Evolutionary conservation across 2,888 invertebrate species (phyloP).

Genomic region (Lasioglossum zephyrum): DNA sequence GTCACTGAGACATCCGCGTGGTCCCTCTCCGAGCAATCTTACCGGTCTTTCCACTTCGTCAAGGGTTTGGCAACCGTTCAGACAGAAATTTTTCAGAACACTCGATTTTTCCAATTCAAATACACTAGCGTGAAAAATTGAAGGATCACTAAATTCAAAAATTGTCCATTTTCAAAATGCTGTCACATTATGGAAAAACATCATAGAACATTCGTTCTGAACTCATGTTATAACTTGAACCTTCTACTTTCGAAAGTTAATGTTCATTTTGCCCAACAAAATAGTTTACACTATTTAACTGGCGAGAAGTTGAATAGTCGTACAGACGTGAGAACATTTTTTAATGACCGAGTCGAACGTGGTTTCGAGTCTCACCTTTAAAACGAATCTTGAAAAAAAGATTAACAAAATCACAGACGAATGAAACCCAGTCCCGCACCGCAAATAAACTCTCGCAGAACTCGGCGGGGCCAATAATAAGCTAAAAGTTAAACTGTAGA

Average conservation of each 20-base stretch:
- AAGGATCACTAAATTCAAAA: not conserved
- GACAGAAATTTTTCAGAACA: slow-evolving; percentile 60
- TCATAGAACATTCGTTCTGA: not conserved
- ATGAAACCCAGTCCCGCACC: not conserved
- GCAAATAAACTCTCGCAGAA: not conserved
- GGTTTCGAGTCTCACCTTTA: too few relatives aligned
- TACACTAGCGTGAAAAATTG: not conserved
- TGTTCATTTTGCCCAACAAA: not conserved
- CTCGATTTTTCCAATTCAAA: slow-evolving; percentile 9
- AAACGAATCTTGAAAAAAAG: too few relatives aligned
- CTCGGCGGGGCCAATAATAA: not conserved
- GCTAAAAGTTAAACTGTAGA: not conserved
- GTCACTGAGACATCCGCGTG: slow-evolving; percentile 76
- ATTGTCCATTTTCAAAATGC: not conserved
- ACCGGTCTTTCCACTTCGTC: slow-evolving; percentile 59
- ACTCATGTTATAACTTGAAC: too few relatives aligned
- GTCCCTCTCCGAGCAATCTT: slow-evolving; percentile 65
- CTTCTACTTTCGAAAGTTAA: too few relatives aligned
- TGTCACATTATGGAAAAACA: not conserved
- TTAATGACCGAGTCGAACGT: not conserved
- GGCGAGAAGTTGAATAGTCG: too few relatives aligned
- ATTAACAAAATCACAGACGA: not conserved
- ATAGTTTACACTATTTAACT: not conserved
- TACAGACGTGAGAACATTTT: not conserved
- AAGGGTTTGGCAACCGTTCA: slow-evolving; percentile 50